Conservation (phyloP, 2,797 vertebrate species). For the Intellagama lesueurii region DNA sequence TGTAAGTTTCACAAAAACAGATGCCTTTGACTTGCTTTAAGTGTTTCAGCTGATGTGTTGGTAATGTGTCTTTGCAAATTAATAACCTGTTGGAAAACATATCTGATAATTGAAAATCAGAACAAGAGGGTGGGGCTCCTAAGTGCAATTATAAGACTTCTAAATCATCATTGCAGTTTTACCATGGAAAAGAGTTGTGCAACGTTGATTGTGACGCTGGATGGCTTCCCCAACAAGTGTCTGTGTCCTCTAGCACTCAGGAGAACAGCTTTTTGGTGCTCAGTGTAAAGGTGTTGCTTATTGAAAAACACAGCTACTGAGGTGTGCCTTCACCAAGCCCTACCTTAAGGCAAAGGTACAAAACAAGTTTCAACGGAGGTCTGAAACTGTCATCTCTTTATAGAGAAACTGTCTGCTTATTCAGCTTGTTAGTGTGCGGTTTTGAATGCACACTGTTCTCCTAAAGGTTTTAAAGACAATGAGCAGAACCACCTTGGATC, state of each 20-base stretch:
- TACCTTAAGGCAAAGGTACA: conserved; percentile 37
- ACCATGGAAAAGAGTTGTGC: conserved; percentile 70
- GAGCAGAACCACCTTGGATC: background rate
- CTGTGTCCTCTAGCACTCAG: conserved; percentile 52
- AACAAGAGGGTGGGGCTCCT: conserved; percentile 64
- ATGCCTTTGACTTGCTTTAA: conserved; percentile 4
- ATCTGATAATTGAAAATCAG: conserved; percentile 67
- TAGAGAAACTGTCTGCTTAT: conserved; percentile 47
- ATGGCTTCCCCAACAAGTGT: conserved; percentile 58
- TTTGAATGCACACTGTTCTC: conserved; percentile 39
- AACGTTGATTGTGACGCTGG: conserved; percentile 51
- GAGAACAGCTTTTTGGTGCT: conserved; percentile 51
- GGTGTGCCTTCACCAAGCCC: conserved; percentile 48
- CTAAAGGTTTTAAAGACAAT: conserved; percentile 35
- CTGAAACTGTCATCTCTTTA: conserved; percentile 24
- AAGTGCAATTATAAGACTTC: conserved; percentile 64
- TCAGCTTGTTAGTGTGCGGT: conserved; percentile 25
- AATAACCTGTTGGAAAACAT: conserved; percentile 58
- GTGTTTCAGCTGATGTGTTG: conserved; percentile 18
- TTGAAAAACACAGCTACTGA: conserved; percentile 39
- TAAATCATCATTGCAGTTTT: conserved; percentile 44
- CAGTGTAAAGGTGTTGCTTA: conserved; percentile 17
- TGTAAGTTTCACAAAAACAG: conserved; percentile 27
- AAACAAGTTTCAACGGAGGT: conserved; percentile 53
- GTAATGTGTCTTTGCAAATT: background rate